These are phyloP conservation scores for Siphlonurus alternatus DNA, from an alignment of 2,888 invertebrate species.

Conservation along the genomic window DNA sequence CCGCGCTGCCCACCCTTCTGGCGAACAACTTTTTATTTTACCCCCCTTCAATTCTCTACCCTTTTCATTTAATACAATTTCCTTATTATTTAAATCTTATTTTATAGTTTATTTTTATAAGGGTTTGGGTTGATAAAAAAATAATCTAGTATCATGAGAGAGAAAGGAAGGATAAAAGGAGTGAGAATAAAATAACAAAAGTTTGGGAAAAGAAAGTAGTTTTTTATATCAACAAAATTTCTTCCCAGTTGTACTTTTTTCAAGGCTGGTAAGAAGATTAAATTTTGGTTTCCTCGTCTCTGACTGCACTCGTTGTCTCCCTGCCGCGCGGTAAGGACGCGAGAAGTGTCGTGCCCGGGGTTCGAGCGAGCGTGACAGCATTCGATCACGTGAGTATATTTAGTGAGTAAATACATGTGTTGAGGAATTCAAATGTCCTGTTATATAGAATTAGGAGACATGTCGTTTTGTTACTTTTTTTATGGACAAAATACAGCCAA, in stretches of 20 bases:
- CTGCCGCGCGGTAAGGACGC: too few species aligned
- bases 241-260: neutral
- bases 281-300: neutral
- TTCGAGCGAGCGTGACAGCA: too few species aligned
- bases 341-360: too few species aligned
- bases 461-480: too few species aligned
- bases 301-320: neutral
- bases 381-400: too few species aligned
- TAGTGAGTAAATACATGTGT: too few species aligned
- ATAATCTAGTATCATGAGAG: neutral
- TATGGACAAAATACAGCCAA: too few species aligned
- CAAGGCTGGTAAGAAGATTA: neutral
- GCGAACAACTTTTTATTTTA: neutral
- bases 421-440: too few species aligned
- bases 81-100: neutral
- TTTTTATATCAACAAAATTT: neutral
- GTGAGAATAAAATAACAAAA: slow-evolving; percentile 1
- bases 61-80: neutral
- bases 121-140: neutral
- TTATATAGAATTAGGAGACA: too few species aligned
- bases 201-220: slow-evolving; percentile 3
- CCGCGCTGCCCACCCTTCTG: neutral
- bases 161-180: neutral
- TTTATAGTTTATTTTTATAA: neutral
- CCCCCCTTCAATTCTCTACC: neutral